Percentiles rank a stretch among this genome's conserved stretches.
phyloP scores from a whole-genome alignment of 2,797 vertebrate species.

The Karalla daura region DNA sequence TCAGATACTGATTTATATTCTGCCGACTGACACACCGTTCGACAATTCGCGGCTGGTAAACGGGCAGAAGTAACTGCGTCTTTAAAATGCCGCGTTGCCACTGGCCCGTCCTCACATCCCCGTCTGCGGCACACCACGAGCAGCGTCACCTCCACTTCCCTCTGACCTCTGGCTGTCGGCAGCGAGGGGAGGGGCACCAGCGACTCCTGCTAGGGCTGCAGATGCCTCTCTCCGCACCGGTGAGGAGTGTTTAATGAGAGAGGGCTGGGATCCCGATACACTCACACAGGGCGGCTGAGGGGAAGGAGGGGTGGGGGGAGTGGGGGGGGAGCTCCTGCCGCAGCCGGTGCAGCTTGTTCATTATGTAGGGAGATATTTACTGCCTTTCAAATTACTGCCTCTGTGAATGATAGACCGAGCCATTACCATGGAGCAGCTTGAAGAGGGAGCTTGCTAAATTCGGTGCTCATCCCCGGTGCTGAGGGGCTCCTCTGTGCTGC shows the following conservation, averaged over 20 bases:
- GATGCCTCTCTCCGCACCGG: conserved; percentile 56
- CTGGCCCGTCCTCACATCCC: too few species aligned
- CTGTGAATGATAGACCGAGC: conserved; percentile 37
- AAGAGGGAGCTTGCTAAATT: conserved; percentile 32
- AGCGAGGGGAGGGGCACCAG: conserved; percentile 19
- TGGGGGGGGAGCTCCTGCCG: conserved; percentile 42
- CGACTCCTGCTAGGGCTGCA: conserved; percentile 65
- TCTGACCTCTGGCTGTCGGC: conserved; percentile 63
- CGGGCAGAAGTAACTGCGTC: too few species aligned
- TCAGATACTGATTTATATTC: too few species aligned
- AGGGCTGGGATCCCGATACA: conserved; percentile 56
- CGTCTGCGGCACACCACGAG: not conserved
- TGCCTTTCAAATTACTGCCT: conserved; percentile 45
- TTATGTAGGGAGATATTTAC: conserved; percentile 46
- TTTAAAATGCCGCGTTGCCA: not conserved
- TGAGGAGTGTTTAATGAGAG: conserved; percentile 67
- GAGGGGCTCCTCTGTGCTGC: not conserved
- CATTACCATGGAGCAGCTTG: conserved; percentile 34
- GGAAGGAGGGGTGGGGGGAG: not conserved
- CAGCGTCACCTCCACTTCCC: conserved; percentile 37
- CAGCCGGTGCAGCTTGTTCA: conserved; percentile 37
- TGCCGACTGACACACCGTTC: too few species aligned
- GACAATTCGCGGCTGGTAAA: too few species aligned
- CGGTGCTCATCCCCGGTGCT: conserved; percentile 31
- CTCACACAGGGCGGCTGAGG: conserved; percentile 34